Evolutionary conservation across 1,140 invertebrate species (phyloP).

Genomic region (Araneus ventricosus): DNA sequence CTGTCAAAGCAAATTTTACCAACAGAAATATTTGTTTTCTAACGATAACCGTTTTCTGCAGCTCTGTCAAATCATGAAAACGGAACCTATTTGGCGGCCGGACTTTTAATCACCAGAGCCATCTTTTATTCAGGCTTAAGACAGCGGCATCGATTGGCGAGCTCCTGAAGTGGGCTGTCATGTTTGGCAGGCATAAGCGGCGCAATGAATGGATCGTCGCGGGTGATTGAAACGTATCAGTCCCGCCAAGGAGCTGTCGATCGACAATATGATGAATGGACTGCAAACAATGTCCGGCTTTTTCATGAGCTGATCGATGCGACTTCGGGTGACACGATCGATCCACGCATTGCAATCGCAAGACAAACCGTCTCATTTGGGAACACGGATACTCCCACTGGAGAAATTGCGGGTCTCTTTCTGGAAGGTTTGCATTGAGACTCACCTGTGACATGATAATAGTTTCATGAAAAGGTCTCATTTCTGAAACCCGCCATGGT

Average conservation of each 20-base stretch:
- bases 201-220: not conserved
- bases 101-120: not conserved
- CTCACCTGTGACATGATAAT: no score
- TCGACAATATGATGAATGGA: conserved; percentile 65
- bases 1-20: no score
- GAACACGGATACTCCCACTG: not conserved
- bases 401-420: not conserved
- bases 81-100: not conserved
- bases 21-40: no score
- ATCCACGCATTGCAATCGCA: no score
- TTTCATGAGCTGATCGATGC: conserved; percentile 40
- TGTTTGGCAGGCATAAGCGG: not conserved
- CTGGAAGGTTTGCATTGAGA: not conserved
- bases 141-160: not conserved
- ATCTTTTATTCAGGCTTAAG: not conserved
- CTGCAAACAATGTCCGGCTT: conserved; percentile 72
- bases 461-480: no score
- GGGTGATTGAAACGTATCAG: conserved; percentile 64
- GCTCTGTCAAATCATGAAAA: not conserved
- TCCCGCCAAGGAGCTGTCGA: conserved; percentile 39
- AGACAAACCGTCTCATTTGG: not conserved
- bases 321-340: not conserved
- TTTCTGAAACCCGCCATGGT: no score
- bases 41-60: not conserved
- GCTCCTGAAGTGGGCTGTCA: not conserved